Evolutionary conservation across 2,888 invertebrate genomes (phyloP).

Genomic region (Meiosimyza decipiens): DNA sequence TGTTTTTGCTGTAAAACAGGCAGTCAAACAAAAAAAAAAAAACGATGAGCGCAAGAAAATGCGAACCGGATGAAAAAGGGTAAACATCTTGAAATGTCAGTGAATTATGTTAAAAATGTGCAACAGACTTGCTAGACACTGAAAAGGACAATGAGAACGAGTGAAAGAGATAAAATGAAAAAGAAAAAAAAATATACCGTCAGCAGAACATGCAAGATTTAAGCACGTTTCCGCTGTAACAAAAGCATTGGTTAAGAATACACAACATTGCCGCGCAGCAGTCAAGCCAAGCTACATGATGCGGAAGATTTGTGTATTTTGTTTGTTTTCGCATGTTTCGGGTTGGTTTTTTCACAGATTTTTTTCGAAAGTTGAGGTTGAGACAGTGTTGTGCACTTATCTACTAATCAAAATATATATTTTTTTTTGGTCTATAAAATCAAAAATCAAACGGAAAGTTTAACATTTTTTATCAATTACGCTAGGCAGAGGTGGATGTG

Average conservation of each 20-base stretch:
- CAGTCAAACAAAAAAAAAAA: neutral
- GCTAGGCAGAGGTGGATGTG: no score
- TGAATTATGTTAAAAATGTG: constrained; percentile 16
- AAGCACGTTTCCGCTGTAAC: neutral
- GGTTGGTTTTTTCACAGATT: no score
- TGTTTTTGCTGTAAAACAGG: neutral
- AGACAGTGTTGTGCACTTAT: no score
- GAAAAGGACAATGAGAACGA: no score
- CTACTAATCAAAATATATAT: no score
- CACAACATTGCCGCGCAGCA: neutral
- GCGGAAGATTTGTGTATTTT: constrained; percentile 17
- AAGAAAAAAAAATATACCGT: no score
- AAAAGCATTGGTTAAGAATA: no score
- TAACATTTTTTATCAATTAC: no score
- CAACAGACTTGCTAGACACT: constrained; percentile 1
- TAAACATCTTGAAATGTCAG: constrained; percentile 28
- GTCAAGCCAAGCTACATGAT: constrained; percentile 12
- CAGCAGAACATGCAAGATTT: neutral
- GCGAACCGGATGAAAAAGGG: neutral
- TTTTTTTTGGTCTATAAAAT: no score
- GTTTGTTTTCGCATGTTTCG: constrained; percentile 1
- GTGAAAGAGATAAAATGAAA: neutral
- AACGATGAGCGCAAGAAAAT: neutral
- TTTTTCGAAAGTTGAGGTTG: no score
- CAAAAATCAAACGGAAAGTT: no score